A percentile compares a stretch with the other conserved stretches of the same genome.
phyloP scores from a whole-genome alignment of 2,113 vertebrate genomes.

The Tenrec ecaudatus region DNA sequence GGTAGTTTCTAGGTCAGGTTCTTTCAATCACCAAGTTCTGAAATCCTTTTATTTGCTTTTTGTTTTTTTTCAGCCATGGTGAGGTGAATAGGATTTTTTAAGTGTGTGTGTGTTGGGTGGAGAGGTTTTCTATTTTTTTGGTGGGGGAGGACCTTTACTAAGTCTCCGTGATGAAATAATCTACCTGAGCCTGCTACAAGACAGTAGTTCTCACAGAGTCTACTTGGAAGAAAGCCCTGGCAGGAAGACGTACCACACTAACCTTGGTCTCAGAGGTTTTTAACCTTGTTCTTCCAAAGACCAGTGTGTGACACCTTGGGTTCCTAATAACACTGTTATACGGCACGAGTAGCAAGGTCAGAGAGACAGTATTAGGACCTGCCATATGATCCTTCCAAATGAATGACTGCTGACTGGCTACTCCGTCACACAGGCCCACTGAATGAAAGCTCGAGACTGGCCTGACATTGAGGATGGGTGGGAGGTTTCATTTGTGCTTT shows the following conservation, averaged over 20 bases:
- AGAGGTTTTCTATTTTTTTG: no score
- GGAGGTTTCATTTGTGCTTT: conserved; percentile 32
- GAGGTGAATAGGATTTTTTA: conserved; percentile 5
- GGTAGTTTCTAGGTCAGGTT: conserved; percentile 63
- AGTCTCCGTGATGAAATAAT: not conserved
- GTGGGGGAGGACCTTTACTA: not conserved
- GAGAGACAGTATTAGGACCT: not conserved
- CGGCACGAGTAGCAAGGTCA: not conserved
- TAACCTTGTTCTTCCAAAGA: conserved; percentile 9
- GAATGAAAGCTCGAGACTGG: not conserved
- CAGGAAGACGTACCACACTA: not conserved
- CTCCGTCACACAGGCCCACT: not conserved
- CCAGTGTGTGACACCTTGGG: not conserved
- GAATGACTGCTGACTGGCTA: not conserved
- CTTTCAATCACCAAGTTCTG: conserved; percentile 14
- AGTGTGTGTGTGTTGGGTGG: no score
- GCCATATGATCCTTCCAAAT: not conserved
- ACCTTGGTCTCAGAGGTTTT: not conserved
- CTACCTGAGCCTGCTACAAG: not conserved
- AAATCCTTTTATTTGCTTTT: not conserved
- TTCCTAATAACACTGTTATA: not conserved
- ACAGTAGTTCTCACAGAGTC: not conserved
- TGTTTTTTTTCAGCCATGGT: not conserved
- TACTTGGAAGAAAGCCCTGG: not conserved
- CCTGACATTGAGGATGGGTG: not conserved